A percentile compares a stretch with the other conserved stretches of the same genome.
Evolutionary conservation across 2,888 invertebrate species (phyloP).

Genomic region (Plagodis dolabraria): DNA sequence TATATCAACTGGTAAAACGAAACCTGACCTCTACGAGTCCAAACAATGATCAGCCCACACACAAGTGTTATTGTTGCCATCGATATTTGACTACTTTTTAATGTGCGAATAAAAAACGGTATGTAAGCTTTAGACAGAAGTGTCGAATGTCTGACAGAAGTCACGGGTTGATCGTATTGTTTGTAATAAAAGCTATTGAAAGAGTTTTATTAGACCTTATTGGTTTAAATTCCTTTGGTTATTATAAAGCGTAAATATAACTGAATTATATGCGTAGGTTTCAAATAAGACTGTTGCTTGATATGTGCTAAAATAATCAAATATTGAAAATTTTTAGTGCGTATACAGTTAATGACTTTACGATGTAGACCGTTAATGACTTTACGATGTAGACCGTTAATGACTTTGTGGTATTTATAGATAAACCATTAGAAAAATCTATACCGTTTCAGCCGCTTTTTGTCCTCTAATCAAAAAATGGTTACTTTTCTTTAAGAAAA

Average conservation of each 20-base stretch:
- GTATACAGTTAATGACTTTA: too few relatives aligned
- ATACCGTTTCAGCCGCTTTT: too few relatives aligned
- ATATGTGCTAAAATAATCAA: too few relatives aligned
- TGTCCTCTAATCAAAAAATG: too few relatives aligned
- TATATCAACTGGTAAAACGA: constrained; percentile 26
- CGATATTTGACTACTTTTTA: constrained; percentile 53
- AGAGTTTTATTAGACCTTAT: neutral
- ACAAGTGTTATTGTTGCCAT: constrained; percentile 51
- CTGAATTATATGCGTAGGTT: too few relatives aligned
- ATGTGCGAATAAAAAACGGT: constrained; percentile 62
- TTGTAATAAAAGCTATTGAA: constrained; percentile 22
- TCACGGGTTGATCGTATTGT: constrained; percentile 22
- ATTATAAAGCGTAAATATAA: neutral
- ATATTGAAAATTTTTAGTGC: too few relatives aligned
- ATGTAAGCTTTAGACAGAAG: constrained; percentile 30
- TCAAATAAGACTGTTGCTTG: too few relatives aligned
- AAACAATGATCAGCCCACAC: constrained; percentile 72
- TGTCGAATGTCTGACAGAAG: constrained; percentile 32
- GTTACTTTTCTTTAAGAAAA: too few relatives aligned
- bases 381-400: too few relatives aligned
- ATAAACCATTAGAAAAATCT: too few relatives aligned
- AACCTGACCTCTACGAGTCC: constrained; percentile 49
- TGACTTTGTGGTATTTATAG: too few relatives aligned
- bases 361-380: too few relatives aligned
- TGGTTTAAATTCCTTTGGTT: neutral